These are phyloP conservation scores for Pristionchus arcanus DNA, from an alignment of 2,888 invertebrate species.

Conservation along the genomic window DNA sequence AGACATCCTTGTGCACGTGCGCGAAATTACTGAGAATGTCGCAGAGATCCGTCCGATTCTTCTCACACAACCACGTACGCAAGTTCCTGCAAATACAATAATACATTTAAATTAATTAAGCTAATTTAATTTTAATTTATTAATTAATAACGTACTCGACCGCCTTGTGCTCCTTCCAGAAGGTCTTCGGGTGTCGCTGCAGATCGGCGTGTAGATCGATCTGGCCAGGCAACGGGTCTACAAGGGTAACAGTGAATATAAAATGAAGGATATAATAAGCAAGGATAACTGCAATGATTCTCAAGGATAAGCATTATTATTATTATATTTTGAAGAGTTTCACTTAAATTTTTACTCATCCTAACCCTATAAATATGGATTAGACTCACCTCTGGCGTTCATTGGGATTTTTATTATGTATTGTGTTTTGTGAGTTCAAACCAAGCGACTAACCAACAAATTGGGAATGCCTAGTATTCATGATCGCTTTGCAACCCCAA, in stretches of 20 bases:
- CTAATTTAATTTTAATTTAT: not conserved
- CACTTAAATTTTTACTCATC: too few relatives aligned
- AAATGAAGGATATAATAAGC: too few relatives aligned
- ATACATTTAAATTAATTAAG: not conserved
- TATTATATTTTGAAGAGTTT: too few relatives aligned
- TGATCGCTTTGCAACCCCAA: not conserved
- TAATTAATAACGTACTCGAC: not conserved
- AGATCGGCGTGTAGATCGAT: conserved; percentile 31
- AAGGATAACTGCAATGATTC: too few relatives aligned
- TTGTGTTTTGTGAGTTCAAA: too few relatives aligned
- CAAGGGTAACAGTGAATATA: not conserved
- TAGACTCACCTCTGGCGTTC: too few relatives aligned
- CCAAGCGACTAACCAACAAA: not conserved
- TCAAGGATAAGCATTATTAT: too few relatives aligned
- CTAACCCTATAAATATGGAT: too few relatives aligned
- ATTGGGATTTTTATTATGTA: too few relatives aligned
- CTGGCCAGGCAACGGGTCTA: not conserved
- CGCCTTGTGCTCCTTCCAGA: conserved; percentile 22
- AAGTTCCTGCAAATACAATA: not conserved
- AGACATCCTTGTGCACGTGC: not conserved
- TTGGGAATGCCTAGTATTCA: too few relatives aligned
- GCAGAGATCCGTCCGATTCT: conserved; percentile 22
- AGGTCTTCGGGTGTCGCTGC: not conserved
- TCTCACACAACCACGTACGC: not conserved
- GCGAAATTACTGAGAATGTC: not conserved